Conservation (phyloP, 2,113 vertebrate species). For the Lathamus discolor region DNA sequence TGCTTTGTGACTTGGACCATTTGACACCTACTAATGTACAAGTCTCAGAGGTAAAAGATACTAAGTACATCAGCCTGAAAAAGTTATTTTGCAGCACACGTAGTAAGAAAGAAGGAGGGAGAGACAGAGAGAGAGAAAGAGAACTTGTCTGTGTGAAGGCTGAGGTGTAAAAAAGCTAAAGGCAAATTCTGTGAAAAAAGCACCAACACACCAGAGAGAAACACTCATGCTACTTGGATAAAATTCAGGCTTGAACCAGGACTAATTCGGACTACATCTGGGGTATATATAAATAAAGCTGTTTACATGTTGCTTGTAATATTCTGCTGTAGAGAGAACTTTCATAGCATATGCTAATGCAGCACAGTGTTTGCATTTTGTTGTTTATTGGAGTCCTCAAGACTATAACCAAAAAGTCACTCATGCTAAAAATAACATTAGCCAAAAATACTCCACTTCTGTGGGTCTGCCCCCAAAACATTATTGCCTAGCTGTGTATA, state of each 20-base stretch:
- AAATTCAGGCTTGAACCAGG: background rate
- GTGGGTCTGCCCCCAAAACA: background rate
- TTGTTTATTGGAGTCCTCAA: background rate
- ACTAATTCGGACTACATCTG: background rate
- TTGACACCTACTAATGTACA: background rate
- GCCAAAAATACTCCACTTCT: background rate
- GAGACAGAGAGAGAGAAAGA: background rate
- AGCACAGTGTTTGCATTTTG: background rate
- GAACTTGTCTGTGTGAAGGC: background rate
- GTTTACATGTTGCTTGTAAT: background rate
- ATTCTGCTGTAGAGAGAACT: background rate
- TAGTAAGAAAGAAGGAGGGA: background rate
- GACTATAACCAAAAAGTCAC: background rate
- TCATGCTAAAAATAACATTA: background rate
- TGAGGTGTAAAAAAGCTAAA: background rate
- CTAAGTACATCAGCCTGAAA: background rate
- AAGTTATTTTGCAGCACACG: accelerated
- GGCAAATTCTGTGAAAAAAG: background rate
- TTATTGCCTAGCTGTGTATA: background rate
- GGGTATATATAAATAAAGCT: background rate
- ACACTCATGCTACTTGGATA: background rate
- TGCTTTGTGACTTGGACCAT: background rate
- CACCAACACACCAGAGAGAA: background rate
- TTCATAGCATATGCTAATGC: background rate
- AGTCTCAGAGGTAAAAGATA: background rate